Percentiles rank a stretch among this genome's conserved stretches.
These are phyloP conservation scores for Castor canadensis DNA, from an alignment of 2,113 vertebrate species.

Conservation along the genomic window DNA sequence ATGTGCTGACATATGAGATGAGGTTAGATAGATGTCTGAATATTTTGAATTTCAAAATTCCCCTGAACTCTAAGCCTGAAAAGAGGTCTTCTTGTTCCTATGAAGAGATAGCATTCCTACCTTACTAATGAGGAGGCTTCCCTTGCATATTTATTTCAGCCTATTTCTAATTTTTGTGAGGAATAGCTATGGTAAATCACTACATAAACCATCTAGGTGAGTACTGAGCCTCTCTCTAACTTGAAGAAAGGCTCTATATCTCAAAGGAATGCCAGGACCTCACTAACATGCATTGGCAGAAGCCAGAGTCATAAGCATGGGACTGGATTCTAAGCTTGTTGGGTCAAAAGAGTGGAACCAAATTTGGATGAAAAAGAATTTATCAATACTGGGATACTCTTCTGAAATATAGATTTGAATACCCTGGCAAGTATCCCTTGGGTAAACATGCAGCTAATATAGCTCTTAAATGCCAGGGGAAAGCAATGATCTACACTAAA, in stretches of 20 bases:
- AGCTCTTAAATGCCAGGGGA: neutral
- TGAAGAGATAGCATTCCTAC: neutral
- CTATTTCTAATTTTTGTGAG: neutral
- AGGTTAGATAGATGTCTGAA: neutral
- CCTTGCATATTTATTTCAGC: neutral
- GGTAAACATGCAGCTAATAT: neutral
- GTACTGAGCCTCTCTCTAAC: no score
- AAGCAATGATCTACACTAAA: neutral
- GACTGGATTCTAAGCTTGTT: neutral
- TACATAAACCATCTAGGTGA: neutral
- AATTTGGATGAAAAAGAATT: neutral
- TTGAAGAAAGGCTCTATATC: neutral
- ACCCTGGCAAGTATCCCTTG: neutral
- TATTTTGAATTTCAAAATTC: neutral
- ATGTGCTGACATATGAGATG: no score
- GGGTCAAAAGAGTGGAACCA: neutral
- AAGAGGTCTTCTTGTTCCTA: neutral
- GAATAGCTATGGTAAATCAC: neutral
- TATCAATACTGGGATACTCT: neutral
- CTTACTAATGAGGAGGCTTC: neutral
- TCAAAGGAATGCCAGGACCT: neutral
- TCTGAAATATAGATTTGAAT: neutral
- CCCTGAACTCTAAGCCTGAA: neutral
- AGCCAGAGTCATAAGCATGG: neutral
- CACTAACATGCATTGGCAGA: neutral